Percentiles rank a stretch among this genome's conserved stretches.
Conservation (phyloP, 2,888 invertebrate genomes). For the Copidosoma aretas region DNA sequence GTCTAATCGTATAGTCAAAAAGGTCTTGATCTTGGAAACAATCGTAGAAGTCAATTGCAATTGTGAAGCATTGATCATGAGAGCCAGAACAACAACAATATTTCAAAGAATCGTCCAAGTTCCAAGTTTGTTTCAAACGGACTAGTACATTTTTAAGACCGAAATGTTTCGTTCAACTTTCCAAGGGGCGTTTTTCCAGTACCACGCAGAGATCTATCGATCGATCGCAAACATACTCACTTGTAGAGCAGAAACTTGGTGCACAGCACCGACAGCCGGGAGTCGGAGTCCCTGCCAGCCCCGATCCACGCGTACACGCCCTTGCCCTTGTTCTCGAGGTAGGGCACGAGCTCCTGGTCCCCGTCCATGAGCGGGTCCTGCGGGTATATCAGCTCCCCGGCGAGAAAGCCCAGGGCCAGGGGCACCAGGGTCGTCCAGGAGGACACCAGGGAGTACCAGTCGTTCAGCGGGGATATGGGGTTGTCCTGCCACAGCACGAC, state of each 20-base stretch:
- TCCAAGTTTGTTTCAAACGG: too few species aligned
- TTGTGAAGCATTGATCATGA: too few species aligned
- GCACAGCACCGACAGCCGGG: conserved; percentile 76
- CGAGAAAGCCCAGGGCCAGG: conserved; percentile 57
- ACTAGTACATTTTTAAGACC: too few species aligned
- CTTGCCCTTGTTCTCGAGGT: conserved; percentile 58
- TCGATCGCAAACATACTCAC: conserved; percentile 45
- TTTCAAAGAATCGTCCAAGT: too few species aligned
- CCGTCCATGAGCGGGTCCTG: conserved; percentile 53
- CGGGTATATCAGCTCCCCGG: conserved; percentile 56
- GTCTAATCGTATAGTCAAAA: too few species aligned
- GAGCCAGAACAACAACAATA: too few species aligned
- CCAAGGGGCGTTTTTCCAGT: too few species aligned
- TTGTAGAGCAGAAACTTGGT: conserved; percentile 78
- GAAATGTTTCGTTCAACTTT: too few species aligned
- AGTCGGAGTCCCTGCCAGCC: conserved; percentile 88
- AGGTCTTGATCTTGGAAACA: too few species aligned
- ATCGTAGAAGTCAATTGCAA: too few species aligned
- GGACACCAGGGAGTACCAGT: conserved; percentile 67
- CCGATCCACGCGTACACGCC: conserved; percentile 91
- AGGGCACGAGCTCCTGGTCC: conserved; percentile 59
- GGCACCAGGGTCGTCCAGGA: conserved; percentile 59
- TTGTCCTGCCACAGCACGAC: conserved; percentile 78
- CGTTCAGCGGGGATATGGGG: conserved; percentile 81
- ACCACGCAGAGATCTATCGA: too few species aligned